Evolutionary conservation across 2,888 invertebrate genomes (phyloP).

Genomic region (Tubulanus polymorphus): DNA sequence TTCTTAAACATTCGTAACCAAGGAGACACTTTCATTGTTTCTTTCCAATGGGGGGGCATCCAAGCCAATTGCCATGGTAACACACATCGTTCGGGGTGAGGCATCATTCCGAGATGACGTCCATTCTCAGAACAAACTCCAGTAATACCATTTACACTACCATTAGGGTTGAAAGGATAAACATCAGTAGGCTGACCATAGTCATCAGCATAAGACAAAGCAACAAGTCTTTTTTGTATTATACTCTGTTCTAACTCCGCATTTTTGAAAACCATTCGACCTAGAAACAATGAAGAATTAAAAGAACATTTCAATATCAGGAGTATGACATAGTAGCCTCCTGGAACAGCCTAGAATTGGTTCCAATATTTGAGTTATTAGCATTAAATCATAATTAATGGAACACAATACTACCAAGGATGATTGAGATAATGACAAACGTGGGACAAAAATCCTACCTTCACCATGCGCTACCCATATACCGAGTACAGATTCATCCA

Average conservation of each 20-base stretch:
- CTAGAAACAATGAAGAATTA: constrained; percentile 31
- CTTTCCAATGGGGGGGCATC: constrained; percentile 36
- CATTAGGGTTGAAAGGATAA: constrained; percentile 87
- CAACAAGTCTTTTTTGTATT: constrained; percentile 62
- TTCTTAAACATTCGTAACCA: constrained; percentile 91
- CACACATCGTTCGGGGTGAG: constrained; percentile 92
- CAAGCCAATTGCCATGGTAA: constrained; percentile 80
- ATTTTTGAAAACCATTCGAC: constrained; percentile 56
- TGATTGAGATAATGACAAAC: too few species aligned
- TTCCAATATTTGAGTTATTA: too few species aligned
- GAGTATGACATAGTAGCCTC: too few species aligned
- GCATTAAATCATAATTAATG: too few species aligned
- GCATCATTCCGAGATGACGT: constrained; percentile 96
- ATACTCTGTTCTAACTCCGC: constrained; percentile 41
- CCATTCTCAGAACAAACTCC: constrained; percentile 86
- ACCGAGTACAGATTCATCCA: constrained; percentile 84
- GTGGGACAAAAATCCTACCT: too few species aligned
- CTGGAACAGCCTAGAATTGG: too few species aligned
- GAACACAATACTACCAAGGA: too few species aligned
- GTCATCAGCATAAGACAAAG: constrained; percentile 82
- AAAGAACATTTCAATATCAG: too few species aligned
- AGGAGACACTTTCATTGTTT: constrained; percentile 64
- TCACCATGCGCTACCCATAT: constrained; percentile 98
- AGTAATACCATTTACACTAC: constrained; percentile 71
- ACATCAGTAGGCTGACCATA: constrained; percentile 59